Evolutionary conservation across 2,113 vertebrate genomes (phyloP).

Genomic region (Poeciliopsis prolifica): DNA sequence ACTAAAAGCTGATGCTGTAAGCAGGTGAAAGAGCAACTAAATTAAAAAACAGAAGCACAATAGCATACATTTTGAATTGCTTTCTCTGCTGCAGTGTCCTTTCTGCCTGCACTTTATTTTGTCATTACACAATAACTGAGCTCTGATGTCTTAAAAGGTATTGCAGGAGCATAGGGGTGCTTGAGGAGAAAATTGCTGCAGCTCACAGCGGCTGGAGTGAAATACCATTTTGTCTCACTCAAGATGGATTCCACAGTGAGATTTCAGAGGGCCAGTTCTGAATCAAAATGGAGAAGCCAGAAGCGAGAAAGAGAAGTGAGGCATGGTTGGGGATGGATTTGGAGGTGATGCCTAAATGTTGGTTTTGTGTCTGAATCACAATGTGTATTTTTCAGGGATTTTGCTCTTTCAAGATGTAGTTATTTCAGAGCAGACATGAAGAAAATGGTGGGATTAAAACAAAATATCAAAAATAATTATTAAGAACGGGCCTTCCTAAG

Average conservation of each 20-base stretch:
- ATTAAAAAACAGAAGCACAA: slow-evolving; percentile 48
- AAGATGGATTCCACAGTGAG: slow-evolving; percentile 80
- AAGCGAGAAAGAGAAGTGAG: slow-evolving; percentile 55
- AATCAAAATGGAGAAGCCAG: slow-evolving; percentile 79
- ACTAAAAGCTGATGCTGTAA: slow-evolving; percentile 17
- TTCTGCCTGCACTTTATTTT: slow-evolving; percentile 54
- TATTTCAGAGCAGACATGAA: slow-evolving; percentile 7
- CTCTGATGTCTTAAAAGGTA: slow-evolving; percentile 75
- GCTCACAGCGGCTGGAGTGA: slow-evolving; percentile 73
- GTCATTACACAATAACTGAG: slow-evolving; percentile 69
- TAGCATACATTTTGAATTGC: slow-evolving; percentile 50
- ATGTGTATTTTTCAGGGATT: slow-evolving; percentile 2
- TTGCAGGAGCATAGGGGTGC: slow-evolving; percentile 62
- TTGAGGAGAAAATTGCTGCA: slow-evolving; percentile 73
- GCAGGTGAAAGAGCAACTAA: slow-evolving; percentile 24
- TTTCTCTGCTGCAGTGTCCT: slow-evolving; percentile 33
- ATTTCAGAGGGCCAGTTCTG: slow-evolving; percentile 74
- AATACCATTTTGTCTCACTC: slow-evolving; percentile 76
- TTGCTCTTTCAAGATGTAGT: not conserved
- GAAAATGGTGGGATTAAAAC: slow-evolving; percentile 5
- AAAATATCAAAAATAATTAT: slow-evolving; percentile 8
- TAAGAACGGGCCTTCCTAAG: slow-evolving; percentile 41
- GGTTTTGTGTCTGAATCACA: slow-evolving; percentile 25
- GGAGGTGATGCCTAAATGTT: slow-evolving; percentile 35
- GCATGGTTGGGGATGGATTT: slow-evolving; percentile 56